Conservation (phyloP, 1,140 invertebrate genomes). For the Hylyphantes graminicola region DNA sequence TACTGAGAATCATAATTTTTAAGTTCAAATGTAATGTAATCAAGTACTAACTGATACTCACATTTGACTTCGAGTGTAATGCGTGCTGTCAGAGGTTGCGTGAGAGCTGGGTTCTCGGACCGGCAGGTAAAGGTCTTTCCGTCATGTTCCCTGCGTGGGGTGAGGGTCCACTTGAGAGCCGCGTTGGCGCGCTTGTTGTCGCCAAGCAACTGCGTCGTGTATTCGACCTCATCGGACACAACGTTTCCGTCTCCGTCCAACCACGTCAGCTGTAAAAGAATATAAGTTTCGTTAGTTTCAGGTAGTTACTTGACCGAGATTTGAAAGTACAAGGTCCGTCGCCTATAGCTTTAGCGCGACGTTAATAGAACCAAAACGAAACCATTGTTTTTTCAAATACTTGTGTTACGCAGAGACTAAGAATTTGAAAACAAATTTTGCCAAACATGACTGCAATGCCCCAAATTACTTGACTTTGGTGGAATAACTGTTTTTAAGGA, state of each 20-base stretch:
- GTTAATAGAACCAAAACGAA: no score
- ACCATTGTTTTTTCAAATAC: no score
- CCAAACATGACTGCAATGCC: no score
- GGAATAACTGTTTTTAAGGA: no score
- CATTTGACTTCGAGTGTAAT: conserved; percentile 68
- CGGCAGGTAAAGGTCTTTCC: conserved; percentile 90
- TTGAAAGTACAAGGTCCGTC: no score
- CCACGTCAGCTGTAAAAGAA: conserved; percentile 83
- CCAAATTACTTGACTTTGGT: no score
- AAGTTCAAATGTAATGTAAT: background rate
- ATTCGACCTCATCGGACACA: conserved; percentile 70
- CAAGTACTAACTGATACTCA: conserved; percentile 60
- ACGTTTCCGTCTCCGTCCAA: conserved; percentile 85
- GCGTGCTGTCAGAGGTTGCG: conserved; percentile 62
- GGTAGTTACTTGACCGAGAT: no score
- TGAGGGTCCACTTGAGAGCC: conserved; percentile 79
- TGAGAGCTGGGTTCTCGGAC: conserved; percentile 67
- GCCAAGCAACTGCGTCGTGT: conserved; percentile 68
- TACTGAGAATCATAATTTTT: background rate
- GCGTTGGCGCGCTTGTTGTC: conserved; percentile 85
- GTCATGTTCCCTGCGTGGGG: conserved; percentile 84
- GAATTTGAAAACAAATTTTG: no score
- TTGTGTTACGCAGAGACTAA: no score
- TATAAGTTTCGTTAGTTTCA: no score
- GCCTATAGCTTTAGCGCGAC: no score